Evolutionary conservation across 2,113 vertebrate genomes (phyloP), one percentile per base, ranked within the genome.

Genomic region (Daphoenositta chrysoptera): DNA sequence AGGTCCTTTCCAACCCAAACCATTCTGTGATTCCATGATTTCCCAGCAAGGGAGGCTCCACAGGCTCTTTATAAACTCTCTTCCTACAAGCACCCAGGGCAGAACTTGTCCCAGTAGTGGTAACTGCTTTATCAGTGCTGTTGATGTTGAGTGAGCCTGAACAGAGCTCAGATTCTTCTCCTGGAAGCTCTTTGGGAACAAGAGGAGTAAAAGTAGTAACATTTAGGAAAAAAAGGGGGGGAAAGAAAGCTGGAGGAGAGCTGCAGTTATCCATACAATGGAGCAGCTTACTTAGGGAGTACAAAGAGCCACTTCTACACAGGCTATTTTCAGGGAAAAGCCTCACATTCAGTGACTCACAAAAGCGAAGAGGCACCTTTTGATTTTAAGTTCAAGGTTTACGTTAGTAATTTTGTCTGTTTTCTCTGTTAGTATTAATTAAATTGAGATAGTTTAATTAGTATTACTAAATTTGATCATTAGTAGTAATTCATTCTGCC

Each of bases 381-480:
- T 96, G 94, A 92, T 96, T 98, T 98, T 94, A 95, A 97, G 97
- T 97, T 98, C 97, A 97, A 93, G 94, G 96, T 98, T 98, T 97
- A 96, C 96, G 95, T 93, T 95, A 92, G 97, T 89, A 97, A 97
- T 97, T 97, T 96, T 89, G 89, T 94, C 96, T 97, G 93, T 97
- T 98, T 97, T 96, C 97, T 97, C 84, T 97, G 95, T 95, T 95
- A 84, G 33, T 95, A 95, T 97, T 97, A 97, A 97, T 97, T 98
- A 98, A 94, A 96, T 94, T 94, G 96, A 97, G 95, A 96, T 96
- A 90, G 93, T 97, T 97, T 97, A 98, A 97, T 98, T 96, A 98
- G 93, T 96, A 96, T 91, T 97, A 92, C 95, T 95, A 95, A 97
- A 97, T 97, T 96, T 89, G 96, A 96, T 97, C 95, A 96, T 98